Conservation (phyloP, 2,888 invertebrate genomes). For the Hypomecis atomaria region DNA sequence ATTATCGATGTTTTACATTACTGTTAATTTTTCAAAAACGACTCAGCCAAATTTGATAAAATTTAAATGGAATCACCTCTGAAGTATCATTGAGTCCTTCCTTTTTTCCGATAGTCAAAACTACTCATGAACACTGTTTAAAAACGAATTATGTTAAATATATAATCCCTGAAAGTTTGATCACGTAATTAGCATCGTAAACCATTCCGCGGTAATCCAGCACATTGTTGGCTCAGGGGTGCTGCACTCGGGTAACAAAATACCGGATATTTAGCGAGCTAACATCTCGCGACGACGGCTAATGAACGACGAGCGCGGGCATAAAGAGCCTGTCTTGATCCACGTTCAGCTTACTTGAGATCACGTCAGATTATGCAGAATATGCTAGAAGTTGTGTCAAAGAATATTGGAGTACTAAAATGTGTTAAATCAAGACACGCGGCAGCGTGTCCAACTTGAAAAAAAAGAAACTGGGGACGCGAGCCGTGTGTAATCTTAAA, state of each 20-base stretch:
- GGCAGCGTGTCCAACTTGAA: too few relatives aligned
- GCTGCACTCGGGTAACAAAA: constrained; percentile 7
- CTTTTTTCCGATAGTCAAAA: too few relatives aligned
- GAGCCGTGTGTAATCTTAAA: too few relatives aligned
- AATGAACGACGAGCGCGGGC: constrained; percentile 10
- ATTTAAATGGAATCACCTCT: too few relatives aligned
- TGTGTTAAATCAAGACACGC: too few relatives aligned
- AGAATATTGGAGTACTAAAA: too few relatives aligned
- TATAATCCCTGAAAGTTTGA: constrained; percentile 4
- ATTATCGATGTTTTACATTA: too few relatives aligned
- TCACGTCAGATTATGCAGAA: neutral
- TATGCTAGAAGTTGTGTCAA: neutral
- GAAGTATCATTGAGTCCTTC: too few relatives aligned
- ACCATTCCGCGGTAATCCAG: constrained; percentile 3
- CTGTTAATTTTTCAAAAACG: too few relatives aligned
- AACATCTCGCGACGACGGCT: constrained; percentile 10
- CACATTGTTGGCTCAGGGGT: constrained; percentile 4
- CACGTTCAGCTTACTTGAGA: neutral
- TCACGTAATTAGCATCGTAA: constrained; percentile 6
- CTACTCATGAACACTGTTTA: too few relatives aligned
- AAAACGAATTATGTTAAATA: neutral
- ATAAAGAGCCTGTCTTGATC: constrained; percentile 6
- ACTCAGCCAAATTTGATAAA: too few relatives aligned
- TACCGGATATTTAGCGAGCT: constrained; percentile 22
- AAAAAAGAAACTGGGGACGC: too few relatives aligned